phyloP scores from a whole-genome alignment of 2,888 invertebrate species.

The Nomada goodeniana region DNA sequence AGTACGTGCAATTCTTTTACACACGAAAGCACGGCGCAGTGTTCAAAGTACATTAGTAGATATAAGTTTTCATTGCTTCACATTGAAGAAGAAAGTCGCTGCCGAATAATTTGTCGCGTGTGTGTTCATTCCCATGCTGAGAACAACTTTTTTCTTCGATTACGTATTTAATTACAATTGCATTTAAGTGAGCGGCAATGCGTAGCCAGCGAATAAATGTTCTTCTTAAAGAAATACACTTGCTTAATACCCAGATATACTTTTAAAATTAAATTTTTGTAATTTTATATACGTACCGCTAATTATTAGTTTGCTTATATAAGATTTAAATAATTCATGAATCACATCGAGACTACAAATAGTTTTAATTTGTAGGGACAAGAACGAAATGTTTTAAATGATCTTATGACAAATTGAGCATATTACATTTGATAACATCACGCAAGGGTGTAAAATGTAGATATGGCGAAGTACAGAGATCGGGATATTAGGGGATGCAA shows the following conservation, averaged over 20 bases:
- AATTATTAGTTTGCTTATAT: conserved; percentile 10
- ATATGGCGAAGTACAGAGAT: conserved; percentile 29
- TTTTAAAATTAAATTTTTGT: conserved; percentile 44
- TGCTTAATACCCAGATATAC: conserved; percentile 20
- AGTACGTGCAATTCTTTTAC: conserved; percentile 38
- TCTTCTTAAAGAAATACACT: conserved; percentile 15
- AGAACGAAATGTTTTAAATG: conserved; percentile 12
- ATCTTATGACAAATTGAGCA: conserved; percentile 24
- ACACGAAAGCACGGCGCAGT: conserved; percentile 47
- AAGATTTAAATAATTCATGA: conserved; percentile 5
- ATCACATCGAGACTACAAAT: conserved; percentile 23
- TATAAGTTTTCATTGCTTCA: conserved; percentile 32
- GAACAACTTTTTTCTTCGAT: conserved; percentile 36
- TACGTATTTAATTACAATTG: conserved; percentile 45
- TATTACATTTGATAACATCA: conserved; percentile 48
- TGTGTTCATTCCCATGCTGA: neutral
- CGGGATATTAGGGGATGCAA: conserved; percentile 21
- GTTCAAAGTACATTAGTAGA: conserved; percentile 45
- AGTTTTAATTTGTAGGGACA: conserved; percentile 36
- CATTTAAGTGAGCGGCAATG: conserved; percentile 45
- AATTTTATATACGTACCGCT: conserved; percentile 39
- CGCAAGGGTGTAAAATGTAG: conserved; percentile 45
- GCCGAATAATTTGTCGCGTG: conserved; percentile 10
- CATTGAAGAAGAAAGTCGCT: conserved; percentile 39
- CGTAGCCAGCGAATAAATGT: conserved; percentile 31